Percentiles rank a stretch among this genome's conserved stretches.
phyloP scores from a whole-genome alignment of 2,113 vertebrate species.

The Cottus gobio region DNA sequence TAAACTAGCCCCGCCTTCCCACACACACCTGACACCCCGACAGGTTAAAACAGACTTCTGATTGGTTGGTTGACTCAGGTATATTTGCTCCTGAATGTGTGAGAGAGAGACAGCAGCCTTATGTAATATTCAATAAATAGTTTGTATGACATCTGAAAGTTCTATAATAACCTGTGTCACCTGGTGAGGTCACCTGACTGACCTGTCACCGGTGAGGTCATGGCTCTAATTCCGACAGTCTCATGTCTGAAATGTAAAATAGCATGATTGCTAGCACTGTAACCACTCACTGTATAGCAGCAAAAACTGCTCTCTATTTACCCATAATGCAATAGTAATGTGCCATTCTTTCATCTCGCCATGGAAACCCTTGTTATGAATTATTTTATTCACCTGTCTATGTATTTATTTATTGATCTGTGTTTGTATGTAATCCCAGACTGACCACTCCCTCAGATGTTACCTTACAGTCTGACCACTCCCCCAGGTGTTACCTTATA shows the following conservation, averaged over 20 bases:
- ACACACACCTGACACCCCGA: not conserved
- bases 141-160: not conserved
- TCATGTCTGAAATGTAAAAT: conserved; percentile 23
- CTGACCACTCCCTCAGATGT: not conserved
- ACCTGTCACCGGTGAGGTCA: not conserved
- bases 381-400: not conserved
- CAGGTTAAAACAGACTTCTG: conserved; percentile 1
- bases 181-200: not conserved
- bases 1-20: not conserved
- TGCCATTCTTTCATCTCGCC: conserved; percentile 38
- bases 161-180: not conserved
- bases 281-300: conserved; percentile 25
- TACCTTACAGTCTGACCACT: not conserved
- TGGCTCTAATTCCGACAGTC: conserved; percentile 3
- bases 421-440: not conserved
- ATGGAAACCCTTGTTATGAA: not conserved
- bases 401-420: conserved; percentile 19
- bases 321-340: conserved; percentile 56
- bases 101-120: conserved; percentile 16
- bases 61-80: conserved; percentile 29
- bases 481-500: not conserved
- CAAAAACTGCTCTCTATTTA: conserved; percentile 44
- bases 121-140: conserved; percentile 7
- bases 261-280: conserved; percentile 44
- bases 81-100: conserved; percentile 16